These are phyloP conservation scores for Epirrhoe tristata DNA, from an alignment of 2,888 invertebrate genomes.

Conservation along the genomic window DNA sequence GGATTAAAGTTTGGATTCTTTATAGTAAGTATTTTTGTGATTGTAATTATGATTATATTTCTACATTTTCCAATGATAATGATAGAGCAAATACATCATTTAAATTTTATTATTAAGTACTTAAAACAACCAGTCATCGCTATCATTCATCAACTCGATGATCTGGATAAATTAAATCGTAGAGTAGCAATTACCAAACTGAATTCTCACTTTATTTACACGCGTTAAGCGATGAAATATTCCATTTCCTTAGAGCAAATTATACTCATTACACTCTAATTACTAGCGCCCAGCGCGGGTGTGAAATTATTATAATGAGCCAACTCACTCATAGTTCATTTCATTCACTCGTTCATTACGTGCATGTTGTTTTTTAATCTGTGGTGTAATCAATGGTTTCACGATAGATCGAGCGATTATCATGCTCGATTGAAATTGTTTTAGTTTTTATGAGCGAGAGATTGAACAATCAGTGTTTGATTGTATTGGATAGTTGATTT, in stretches of 20 bases:
- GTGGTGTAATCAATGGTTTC: conserved; percentile 23
- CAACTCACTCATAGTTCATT: conserved; percentile 32
- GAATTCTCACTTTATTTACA: conserved; percentile 2
- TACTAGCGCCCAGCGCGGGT: conserved; percentile 18
- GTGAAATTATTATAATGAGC: conserved; percentile 43
- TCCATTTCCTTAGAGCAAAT: conserved; percentile 42
- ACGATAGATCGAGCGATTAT: conserved; percentile 23
- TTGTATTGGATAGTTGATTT: background rate
- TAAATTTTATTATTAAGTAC: background rate
- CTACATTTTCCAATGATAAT: background rate
- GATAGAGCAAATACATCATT: background rate
- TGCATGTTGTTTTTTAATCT: conserved; percentile 19
- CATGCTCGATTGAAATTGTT: conserved; percentile 4
- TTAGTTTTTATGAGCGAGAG: conserved; percentile 9
- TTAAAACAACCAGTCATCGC: conserved; percentile 26
- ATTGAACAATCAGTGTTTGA: conserved; percentile 7
- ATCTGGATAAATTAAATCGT: conserved; percentile 9
- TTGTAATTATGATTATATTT: background rate
- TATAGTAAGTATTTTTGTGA: too few species aligned
- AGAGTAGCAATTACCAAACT: conserved; percentile 20
- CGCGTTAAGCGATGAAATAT: conserved; percentile 49
- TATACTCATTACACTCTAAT: conserved; percentile 28
- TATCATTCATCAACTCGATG: conserved; percentile 1
- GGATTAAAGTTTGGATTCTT: too few species aligned
- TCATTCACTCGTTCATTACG: conserved; percentile 36